Conservation (phyloP, 2,797 vertebrate species). For the Leucoraja ocellata region DNA sequence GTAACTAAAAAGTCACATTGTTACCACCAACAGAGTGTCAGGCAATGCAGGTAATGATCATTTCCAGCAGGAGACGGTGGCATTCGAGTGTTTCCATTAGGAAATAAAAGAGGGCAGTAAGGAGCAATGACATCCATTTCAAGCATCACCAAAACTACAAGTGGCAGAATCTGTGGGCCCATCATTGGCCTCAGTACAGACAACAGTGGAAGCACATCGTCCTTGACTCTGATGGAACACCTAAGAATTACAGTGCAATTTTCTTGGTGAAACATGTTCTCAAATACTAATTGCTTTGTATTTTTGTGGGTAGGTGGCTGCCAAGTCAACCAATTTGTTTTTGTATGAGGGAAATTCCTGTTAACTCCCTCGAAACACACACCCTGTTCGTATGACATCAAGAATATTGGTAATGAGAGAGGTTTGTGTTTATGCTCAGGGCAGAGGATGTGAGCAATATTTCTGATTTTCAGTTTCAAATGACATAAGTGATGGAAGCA, state of each 20-base stretch:
- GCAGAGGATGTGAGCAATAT: constrained; percentile 6
- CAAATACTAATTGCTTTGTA: neutral
- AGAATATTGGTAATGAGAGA: neutral
- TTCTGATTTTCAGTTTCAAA: neutral
- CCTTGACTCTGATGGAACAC: neutral
- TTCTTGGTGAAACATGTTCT: neutral
- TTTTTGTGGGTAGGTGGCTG: neutral
- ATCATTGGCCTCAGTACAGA: too few relatives aligned
- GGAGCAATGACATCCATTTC: too few relatives aligned
- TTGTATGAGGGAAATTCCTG: neutral
- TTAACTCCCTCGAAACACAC: neutral
- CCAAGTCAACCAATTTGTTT: neutral
- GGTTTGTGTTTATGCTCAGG: neutral
- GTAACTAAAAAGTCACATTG: too few relatives aligned
- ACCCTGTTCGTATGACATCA: neutral
- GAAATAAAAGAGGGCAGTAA: too few relatives aligned
- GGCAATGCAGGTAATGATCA: too few relatives aligned
- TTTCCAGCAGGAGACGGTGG: too few relatives aligned
- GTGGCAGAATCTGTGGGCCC: too few relatives aligned
- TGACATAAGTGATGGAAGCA: neutral
- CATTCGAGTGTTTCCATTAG: too few relatives aligned
- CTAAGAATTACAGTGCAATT: neutral
- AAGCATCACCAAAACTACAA: too few relatives aligned
- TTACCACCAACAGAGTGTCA: too few relatives aligned
- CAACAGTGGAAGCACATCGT: too few relatives aligned